Evolutionary conservation across 2,888 invertebrate genomes (phyloP), one percentile per base, ranked within the genome.

Genomic region (Drosophila mimica): DNA sequence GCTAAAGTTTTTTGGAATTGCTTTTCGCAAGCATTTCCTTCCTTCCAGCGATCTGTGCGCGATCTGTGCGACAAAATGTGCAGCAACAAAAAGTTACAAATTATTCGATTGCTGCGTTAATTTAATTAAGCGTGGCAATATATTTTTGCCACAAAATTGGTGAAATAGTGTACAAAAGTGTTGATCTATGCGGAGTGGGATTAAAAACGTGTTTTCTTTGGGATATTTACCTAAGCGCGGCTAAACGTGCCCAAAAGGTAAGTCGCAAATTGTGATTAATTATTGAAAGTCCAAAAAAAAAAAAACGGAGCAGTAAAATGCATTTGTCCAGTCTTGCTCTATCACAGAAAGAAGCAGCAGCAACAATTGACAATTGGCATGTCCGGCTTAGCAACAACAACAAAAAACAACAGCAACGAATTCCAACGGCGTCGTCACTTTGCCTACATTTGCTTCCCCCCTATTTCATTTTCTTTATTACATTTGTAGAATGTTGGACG

Each of bases 361-460:
- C 56, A 78, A 75, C 82, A 86, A 86, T 83, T 85, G 81, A 75
- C 81, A 86, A 86, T 85, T 85, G 79, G 61, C 38, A 75, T 87
- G 88, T 87, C 88, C 88, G 87, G 88, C 88, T 86, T 83, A 78
- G 72, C 51, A 83, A 58, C 46, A 63, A 73, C 70, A 79, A 62
- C 43, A 72, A 53, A 51, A 51, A 49, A 38, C 38, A 48, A 20
- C 36, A 70, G 43, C 62, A 48, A 25, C 33, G 68, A 79, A 83
- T 86, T 86, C 79, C 83, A 83, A 68, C 67, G 64, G 59, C 74
- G 65, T 75, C 78, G 73, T 71, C 80, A 78, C 72, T 83, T 74
- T 76, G 68, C 70, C 65, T 60, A 60, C 54, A 65, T 70, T 65
- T 70, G 73, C 71, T 67, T 58, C 65, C 72, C 51, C 51, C 57